Percentiles rank a stretch among this genome's conserved stretches.
These are phyloP conservation scores for Odontocolon sp. DNA, from an alignment of 2,888 invertebrate genomes.

Conservation along the genomic window DNA sequence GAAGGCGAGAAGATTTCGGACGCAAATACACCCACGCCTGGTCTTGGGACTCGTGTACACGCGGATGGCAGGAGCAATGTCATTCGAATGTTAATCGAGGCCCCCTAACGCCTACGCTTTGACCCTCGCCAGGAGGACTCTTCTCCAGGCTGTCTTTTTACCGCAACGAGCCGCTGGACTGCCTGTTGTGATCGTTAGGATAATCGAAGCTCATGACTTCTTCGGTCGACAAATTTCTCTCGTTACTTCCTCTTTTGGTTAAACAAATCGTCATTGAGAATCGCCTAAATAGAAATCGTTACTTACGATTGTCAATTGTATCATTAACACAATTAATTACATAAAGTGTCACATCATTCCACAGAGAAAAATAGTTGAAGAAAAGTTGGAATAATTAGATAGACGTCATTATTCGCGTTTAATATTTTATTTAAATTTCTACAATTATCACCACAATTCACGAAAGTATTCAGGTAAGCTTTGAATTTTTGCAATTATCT, in stretches of 20 bases:
- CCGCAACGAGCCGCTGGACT: slow-evolving; percentile 48
- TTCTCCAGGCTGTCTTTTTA: slow-evolving; percentile 35
- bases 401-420: too few relatives aligned
- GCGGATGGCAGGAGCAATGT: slow-evolving; percentile 64
- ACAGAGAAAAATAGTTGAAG: too few relatives aligned
- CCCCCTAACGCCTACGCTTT: slow-evolving; percentile 66
- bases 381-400: too few relatives aligned
- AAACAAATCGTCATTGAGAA: background rate
- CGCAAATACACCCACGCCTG: slow-evolving; percentile 13
- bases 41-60: background rate
- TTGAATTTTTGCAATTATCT: too few relatives aligned
- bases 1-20: slow-evolving; percentile 10
- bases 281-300: background rate
- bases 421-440: too few relatives aligned
- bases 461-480: too few relatives aligned
- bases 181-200: slow-evolving; percentile 64
- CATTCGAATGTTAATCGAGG: slow-evolving; percentile 73
- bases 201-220: slow-evolving; percentile 51
- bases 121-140: slow-evolving; percentile 24
- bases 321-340: too few relatives aligned
- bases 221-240: slow-evolving; percentile 11
- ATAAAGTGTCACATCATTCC: too few relatives aligned
- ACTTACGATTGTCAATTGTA: slow-evolving; percentile 3
- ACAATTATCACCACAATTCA: too few relatives aligned
- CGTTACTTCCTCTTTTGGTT: slow-evolving; percentile 8